These are phyloP conservation scores for Brenthis hecate DNA, from an alignment of 2,888 invertebrate species.

Conservation along the genomic window DNA sequence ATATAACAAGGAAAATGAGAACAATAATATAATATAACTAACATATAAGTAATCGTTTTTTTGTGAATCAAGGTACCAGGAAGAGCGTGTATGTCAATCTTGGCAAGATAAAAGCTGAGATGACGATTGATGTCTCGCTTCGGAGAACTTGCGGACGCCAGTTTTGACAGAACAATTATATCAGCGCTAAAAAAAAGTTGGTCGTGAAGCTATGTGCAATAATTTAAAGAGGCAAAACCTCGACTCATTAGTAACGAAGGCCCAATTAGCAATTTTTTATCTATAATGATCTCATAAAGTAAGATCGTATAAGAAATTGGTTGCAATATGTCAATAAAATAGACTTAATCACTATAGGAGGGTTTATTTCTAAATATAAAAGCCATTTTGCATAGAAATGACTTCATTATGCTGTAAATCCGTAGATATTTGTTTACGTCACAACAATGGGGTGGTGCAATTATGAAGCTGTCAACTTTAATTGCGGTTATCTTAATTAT, in stretches of 20 bases:
- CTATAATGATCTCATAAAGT: too few species aligned
- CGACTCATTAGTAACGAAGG: not conserved
- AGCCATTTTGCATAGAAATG: too few species aligned
- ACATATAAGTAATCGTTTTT: slow-evolving; percentile 19
- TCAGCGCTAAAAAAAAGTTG: slow-evolving; percentile 18
- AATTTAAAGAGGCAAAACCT: slow-evolving; percentile 7
- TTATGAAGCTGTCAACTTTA: too few species aligned
- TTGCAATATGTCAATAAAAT: too few species aligned
- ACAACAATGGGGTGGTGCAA: too few species aligned
- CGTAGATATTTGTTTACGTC: too few species aligned
- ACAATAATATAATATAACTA: slow-evolving; percentile 5
- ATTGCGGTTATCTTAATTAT: not conserved
- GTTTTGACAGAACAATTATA: slow-evolving; percentile 23
- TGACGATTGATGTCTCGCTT: slow-evolving; percentile 29
- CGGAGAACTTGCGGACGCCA: slow-evolving; percentile 25
- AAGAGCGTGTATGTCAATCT: slow-evolving; percentile 28
- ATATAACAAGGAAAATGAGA: slow-evolving; percentile 21
- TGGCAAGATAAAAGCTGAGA: slow-evolving; percentile 32
- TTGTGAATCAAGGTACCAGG: slow-evolving; percentile 29
- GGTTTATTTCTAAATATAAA: slow-evolving; percentile 1
- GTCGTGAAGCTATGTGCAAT: not conserved
- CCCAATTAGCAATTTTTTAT: not conserved
- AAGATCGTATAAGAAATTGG: too few species aligned
- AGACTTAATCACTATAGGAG: too few species aligned
- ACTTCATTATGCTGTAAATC: too few species aligned